A percentile compares a stretch with the other conserved stretches of the same genome.
These are phyloP conservation scores for Nemapogon koenigi DNA, from an alignment of 2,888 invertebrate species.

Conservation along the genomic window DNA sequence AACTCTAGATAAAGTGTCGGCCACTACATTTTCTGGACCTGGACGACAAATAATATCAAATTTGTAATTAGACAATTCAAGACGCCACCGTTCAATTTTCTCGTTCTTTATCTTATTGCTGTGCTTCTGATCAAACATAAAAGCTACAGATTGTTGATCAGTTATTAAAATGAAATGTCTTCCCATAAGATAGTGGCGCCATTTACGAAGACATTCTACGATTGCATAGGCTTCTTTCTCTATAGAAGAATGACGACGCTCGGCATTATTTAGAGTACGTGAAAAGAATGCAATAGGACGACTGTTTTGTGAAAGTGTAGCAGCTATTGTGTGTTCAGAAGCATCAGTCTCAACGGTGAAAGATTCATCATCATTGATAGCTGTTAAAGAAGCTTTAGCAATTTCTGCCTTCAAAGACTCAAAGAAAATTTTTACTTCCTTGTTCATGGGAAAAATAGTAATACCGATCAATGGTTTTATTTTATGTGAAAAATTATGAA, in stretches of 20 bases:
- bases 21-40: no score
- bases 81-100: no score
- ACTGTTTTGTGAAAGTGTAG: background rate
- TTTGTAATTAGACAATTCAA: no score
- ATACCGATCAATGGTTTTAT: background rate
- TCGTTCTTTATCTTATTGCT: no score
- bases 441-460: background rate
- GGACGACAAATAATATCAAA: no score
- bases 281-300: background rate
- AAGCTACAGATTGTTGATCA: background rate
- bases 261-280: background rate
- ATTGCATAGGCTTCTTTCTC: background rate
- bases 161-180: constrained; percentile 1
- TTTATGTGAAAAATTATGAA: background rate
- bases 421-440: background rate
- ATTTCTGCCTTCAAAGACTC: background rate
- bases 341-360: background rate
- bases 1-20: no score
- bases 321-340: background rate
- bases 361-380: background rate
- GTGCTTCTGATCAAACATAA: background rate
- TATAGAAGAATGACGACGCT: background rate
- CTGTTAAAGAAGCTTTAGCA: background rate
- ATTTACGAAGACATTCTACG: background rate
- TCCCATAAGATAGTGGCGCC: background rate